Conservation (phyloP, 1,140 invertebrate genomes). For the Leptopilina clavipes region DNA sequence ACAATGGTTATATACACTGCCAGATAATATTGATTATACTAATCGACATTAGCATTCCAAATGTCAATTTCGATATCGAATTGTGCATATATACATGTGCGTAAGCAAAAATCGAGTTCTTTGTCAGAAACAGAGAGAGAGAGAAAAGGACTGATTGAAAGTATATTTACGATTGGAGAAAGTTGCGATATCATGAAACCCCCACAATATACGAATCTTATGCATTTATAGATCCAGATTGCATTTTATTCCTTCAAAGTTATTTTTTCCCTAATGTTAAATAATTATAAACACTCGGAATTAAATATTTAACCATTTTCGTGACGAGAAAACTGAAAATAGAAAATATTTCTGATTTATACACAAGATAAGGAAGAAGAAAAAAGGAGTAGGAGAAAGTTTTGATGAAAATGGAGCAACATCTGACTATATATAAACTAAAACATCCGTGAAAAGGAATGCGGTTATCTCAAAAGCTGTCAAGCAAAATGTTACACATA, state of each 20-base stretch:
- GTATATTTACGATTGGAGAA: constrained; percentile 46
- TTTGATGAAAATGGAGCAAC: background rate
- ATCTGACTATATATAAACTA: background rate
- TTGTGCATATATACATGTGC: background rate
- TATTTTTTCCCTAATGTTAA: no score
- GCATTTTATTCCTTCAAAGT: background rate
- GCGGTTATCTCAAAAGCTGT: constrained; percentile 49
- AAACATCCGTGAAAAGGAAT: constrained; percentile 46
- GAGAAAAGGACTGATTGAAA: background rate
- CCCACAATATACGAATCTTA: background rate
- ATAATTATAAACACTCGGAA: no score
- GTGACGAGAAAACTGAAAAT: background rate
- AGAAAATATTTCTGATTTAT: background rate
- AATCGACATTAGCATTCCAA: constrained; percentile 61
- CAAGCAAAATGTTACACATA: constrained; percentile 22
- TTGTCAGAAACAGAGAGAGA: background rate
- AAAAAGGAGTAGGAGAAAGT: constrained; percentile 19
- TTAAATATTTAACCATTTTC: background rate
- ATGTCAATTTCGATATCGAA: constrained; percentile 51
- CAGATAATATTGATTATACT: constrained; percentile 53
- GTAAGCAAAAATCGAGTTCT: background rate
- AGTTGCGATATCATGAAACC: constrained; percentile 47
- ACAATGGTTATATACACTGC: background rate
- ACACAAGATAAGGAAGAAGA: background rate
- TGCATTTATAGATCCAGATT: constrained; percentile 1